These are phyloP conservation scores for Brachypterus glaber DNA, from an alignment of 2,888 invertebrate genomes.

Conservation along the genomic window DNA sequence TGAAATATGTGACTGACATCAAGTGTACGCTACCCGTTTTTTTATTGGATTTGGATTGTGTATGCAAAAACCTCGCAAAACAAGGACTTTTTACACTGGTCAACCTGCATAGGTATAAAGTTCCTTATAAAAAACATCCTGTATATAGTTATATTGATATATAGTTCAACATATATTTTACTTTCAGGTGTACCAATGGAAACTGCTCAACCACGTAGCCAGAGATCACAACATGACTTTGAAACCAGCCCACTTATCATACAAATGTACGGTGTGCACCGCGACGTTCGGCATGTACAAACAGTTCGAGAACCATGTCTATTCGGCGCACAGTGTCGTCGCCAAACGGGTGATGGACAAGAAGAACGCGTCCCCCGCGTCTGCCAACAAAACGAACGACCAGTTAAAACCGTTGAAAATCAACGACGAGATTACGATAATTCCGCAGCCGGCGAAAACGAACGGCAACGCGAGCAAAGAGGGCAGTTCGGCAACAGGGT, in stretches of 20 bases:
- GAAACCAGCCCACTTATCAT: constrained; percentile 86
- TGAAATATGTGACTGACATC: no score
- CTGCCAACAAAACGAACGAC: constrained; percentile 40
- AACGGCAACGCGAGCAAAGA: constrained; percentile 27
- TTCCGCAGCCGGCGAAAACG: constrained; percentile 65
- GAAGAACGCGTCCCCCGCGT: constrained; percentile 41
- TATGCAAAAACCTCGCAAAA: no score
- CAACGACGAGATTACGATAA: constrained; percentile 83
- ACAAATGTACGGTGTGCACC: constrained; percentile 91
- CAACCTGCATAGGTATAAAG: no score
- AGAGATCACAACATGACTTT: constrained; percentile 85
- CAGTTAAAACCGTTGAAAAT: constrained; percentile 74
- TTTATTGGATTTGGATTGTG: no score
- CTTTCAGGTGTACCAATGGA: constrained; percentile 84
- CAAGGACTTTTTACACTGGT: no score
- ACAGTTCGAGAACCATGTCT: constrained; percentile 89
- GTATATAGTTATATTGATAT: no score
- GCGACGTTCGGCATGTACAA: constrained; percentile 94
- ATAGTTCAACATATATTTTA: no score
- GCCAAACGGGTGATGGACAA: constrained; percentile 80
- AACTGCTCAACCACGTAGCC: constrained; percentile 82
- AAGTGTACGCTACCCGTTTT: no score
- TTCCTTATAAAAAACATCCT: no score
- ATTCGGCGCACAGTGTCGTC: constrained; percentile 84
- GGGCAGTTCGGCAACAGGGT: constrained; percentile 23